Evolutionary conservation across 2,797 vertebrate genomes (phyloP).

Genomic region (Lophotriccus pileatus): DNA sequence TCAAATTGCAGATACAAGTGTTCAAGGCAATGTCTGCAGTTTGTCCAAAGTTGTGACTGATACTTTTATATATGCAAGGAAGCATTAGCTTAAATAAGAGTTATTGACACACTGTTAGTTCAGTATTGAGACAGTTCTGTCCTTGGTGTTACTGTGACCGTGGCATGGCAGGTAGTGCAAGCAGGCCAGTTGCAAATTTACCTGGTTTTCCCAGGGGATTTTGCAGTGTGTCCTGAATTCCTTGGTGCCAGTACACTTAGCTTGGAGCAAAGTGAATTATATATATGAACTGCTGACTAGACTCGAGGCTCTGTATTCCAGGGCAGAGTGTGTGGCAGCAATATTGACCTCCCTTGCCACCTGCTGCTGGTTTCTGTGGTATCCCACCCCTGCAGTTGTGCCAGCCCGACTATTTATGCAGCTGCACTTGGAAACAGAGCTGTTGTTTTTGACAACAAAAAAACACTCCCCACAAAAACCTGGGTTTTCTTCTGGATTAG

Average conservation of each 20-base stretch:
- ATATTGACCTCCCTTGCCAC: background rate
- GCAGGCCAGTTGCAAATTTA: background rate
- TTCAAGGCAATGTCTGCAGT: background rate
- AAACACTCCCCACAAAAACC: rapidly evolving
- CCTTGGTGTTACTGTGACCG: background rate
- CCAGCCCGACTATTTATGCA: background rate
- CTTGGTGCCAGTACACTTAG: background rate
- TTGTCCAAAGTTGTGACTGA: background rate
- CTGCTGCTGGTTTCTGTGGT: conserved; percentile 33
- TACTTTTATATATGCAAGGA: background rate
- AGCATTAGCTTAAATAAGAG: background rate
- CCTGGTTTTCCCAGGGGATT: background rate
- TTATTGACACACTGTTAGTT: background rate
- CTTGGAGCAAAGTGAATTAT: background rate
- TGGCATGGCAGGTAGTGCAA: background rate
- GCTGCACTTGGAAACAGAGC: background rate
- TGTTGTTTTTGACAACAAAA: background rate
- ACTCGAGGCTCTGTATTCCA: background rate
- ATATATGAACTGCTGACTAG: background rate
- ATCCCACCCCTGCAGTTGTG: background rate
- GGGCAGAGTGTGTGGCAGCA: background rate
- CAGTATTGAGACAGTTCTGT: background rate
- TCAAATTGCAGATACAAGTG: background rate
- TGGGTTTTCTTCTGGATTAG: background rate
- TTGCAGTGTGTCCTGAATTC: background rate